Percentiles rank a stretch among this genome's conserved stretches.
These are phyloP conservation scores for Eurypyga helias DNA, from an alignment of 2,113 vertebrate genomes.

Conservation along the genomic window DNA sequence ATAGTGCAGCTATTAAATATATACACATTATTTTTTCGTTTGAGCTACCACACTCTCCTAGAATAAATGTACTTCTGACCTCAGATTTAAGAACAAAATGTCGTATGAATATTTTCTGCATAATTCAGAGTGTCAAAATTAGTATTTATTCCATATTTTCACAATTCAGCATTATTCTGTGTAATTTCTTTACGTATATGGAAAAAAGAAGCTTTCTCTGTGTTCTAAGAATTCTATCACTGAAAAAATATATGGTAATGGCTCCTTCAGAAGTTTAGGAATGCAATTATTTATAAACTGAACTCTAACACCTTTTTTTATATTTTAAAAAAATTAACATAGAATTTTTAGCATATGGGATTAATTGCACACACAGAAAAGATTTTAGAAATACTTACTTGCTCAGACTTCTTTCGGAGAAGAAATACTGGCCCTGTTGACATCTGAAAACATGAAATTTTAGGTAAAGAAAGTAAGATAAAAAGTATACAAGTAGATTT, in stretches of 20 bases:
- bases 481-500: not conserved
- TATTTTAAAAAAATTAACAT: not conserved
- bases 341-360: not conserved
- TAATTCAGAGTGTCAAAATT: not conserved
- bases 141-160: not conserved
- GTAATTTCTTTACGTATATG: not conserved
- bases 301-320: not conserved
- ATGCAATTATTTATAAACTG: not conserved
- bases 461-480: not conserved
- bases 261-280: not conserved
- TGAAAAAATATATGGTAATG: accelerated
- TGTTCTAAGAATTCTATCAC: not conserved
- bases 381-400: not conserved
- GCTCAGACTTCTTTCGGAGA: not conserved
- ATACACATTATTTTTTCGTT: too few relatives aligned
- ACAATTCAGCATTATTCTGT: not conserved
- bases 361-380: not conserved
- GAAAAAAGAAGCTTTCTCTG: too few relatives aligned
- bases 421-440: not conserved
- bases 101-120: not conserved
- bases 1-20: not conserved
- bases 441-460: not conserved
- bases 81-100: not conserved
- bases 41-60: accelerated
- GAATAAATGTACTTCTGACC: not conserved